Evolutionary conservation across 2,888 invertebrate genomes (phyloP).

Genomic region (Rhopalosiphum nymphaeae): DNA sequence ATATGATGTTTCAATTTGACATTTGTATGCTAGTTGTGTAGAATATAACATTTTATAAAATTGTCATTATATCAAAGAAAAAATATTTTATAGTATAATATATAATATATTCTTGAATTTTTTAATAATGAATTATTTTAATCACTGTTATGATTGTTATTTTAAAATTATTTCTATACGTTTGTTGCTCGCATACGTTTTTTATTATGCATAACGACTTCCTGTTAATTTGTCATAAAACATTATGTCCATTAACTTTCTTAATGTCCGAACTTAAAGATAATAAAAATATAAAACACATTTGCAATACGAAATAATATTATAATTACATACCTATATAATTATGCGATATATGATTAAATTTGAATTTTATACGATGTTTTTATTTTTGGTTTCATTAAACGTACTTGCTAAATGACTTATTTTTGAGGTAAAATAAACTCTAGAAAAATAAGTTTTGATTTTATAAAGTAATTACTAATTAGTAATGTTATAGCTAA

Average conservation of each 20-base stretch:
- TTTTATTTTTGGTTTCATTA: background rate
- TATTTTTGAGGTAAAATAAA: background rate
- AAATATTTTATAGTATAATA: background rate
- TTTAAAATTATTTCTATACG: slow-evolving; percentile 17
- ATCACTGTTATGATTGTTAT: slow-evolving; percentile 24
- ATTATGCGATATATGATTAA: background rate
- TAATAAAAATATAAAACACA: background rate
- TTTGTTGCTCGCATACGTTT: background rate
- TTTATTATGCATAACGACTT: slow-evolving; percentile 34
- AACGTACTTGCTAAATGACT: background rate
- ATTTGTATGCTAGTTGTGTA: background rate
- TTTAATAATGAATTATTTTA: background rate
- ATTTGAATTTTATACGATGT: background rate
- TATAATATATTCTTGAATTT: background rate
- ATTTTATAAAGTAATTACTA: background rate
- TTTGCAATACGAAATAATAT: background rate
- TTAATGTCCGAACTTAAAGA: slow-evolving; percentile 5
- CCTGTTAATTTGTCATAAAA: slow-evolving; percentile 23
- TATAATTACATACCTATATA: background rate
- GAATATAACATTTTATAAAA: background rate
- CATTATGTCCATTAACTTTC: slow-evolving; percentile 8
- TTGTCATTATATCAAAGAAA: background rate
- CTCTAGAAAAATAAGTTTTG: background rate
- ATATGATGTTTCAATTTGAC: background rate
- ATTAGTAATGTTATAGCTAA: background rate